Evolutionary conservation across 2,888 invertebrate genomes (phyloP), one percentile per base, ranked within the genome.

Genomic region (Agrochola litura): DNA sequence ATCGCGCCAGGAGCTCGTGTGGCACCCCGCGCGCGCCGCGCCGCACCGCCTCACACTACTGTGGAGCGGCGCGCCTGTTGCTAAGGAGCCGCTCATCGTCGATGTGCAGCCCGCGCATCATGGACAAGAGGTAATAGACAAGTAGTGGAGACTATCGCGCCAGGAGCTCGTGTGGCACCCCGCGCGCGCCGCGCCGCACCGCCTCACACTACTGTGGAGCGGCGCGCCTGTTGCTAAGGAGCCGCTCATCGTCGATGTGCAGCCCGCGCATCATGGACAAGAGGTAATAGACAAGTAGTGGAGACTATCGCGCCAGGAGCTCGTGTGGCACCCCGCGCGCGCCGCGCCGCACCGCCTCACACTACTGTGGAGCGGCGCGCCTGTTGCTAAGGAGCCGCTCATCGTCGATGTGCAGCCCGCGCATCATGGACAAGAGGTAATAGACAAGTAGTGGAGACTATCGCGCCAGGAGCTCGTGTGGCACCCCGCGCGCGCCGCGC

Each of bases 151-250:
- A 54, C 22, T 12, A 25, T n/a, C 14, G 2, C n/a, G n/a, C n/a
- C n/a, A n/a, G n/a, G n/a, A n/a, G 94, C 98, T 98, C 49, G 98
- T 98, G 79, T 99, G 99, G 95, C 98, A 99, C 93, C 99, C 99
- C 0, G 97, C 98, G 0, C 97, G 98, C 60, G 98, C 99, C 2
- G 98, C 99, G 41, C 98, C 99, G 4, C 99, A 99, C 93, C 97
- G 98, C 88, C 97, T 99, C 77, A 97, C 98, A 80, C 97, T 99
- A 71, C 97, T 98, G 87, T 99, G 99, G 95, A 99, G 99, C 93
- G 98, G 98, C 67, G 98, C 99, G 63, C 98, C 98, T 19, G 94
- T 97, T 4, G 93, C 97, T 0, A 89, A 95, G 8, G 97, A 97
- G 9, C 97, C 97, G 2, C 92, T 97, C 19, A 92, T 97, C 58